Base-by-base conservation (phyloP, 2,113 vertebrate genomes). In the Peromyscus californicus region DNA sequence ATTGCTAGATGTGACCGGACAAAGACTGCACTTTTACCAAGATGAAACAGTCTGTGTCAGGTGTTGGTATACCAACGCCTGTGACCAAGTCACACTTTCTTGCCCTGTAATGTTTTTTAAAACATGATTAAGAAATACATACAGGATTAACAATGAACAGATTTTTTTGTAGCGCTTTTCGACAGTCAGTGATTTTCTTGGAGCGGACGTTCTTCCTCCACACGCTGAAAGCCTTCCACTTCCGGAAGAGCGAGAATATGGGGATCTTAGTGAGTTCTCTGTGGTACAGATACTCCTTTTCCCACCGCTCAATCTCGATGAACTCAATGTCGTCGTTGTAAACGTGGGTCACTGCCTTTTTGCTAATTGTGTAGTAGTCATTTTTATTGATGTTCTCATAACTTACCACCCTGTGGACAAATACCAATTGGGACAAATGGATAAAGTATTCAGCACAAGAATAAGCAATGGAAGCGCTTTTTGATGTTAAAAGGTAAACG, bases 141-240 rank as follows among this genome's bases (percentile, higher is more conserved):
- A 99, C 99, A 98, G 97, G 93, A 92, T 98, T 99, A 93, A 99
- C 96, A 89, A 99, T 97, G 97, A 99, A 99, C 91, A 99, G 96
- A 83, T 92, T 82, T 11, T 98, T 97, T 95, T 97, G 98, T 48
- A 99, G 98, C 57, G 95, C 95, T n/a, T 96, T 85, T 82, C 94
- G 98, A 94, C 98, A 99, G 67, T 63, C 59, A 31, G 51, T 96
- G 88, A 99, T 98, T 96, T 98, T 99, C 96, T 98, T 99, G 83
- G 97, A 94, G 36, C 98, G 98, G 21, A 99, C 98, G 22, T 99
- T 99, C 83, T 96, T 98, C 84, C 96, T 99, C 99, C 99, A 99
- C 4, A 99, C 94, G 0, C 88, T 97, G 95, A 99, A 99, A 11
- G 99, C 98, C 91, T 99, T 99, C 99, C 99, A 99, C 92, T 98